Percentiles rank a stretch among this genome's conserved stretches.
Conservation (phyloP, 1,140 invertebrate genomes). For the Aphidius gifuensis region DNA sequence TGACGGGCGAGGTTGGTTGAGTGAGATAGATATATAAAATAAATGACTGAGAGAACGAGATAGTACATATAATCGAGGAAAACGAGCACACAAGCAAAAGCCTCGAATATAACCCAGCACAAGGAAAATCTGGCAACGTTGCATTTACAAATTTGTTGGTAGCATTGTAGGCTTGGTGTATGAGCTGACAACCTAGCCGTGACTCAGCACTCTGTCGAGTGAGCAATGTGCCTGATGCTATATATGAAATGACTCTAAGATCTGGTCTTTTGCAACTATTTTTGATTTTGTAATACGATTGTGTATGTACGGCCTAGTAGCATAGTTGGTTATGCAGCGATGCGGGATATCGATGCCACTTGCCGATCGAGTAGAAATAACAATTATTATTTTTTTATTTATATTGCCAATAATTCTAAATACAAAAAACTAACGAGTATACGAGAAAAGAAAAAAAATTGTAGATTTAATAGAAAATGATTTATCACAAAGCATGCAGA, state of each 20-base stretch:
- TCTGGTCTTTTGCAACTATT: slow-evolving; percentile 22
- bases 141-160: slow-evolving; percentile 16
- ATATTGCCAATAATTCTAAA: not conserved
- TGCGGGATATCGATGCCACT: slow-evolving; percentile 26
- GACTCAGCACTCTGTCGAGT: slow-evolving; percentile 38
- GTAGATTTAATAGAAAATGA: not conserved
- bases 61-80: not conserved
- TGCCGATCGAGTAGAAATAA: slow-evolving; percentile 24
- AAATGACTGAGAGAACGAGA: not conserved
- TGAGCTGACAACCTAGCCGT: slow-evolving; percentile 43
- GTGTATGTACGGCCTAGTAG: slow-evolving; percentile 27
- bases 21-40: no score
- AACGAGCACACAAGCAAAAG: slow-evolving; percentile 14
- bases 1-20: slow-evolving; percentile 2
- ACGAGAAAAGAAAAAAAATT: not conserved
- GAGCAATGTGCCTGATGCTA: slow-evolving; percentile 6
- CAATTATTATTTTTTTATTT: slow-evolving; percentile 1
- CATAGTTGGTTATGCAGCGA: slow-evolving; percentile 27
- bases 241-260: slow-evolving; percentile 17
- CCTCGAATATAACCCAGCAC: not conserved
- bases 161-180: slow-evolving; percentile 12
- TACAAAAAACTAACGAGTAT: not conserved
- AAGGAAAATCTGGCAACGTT: slow-evolving; percentile 33
- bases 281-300: slow-evolving; percentile 44
- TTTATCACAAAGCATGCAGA: no score